phyloP scores from a whole-genome alignment of 2,888 invertebrate species.

The Dyspetes luteomarginatus region DNA sequence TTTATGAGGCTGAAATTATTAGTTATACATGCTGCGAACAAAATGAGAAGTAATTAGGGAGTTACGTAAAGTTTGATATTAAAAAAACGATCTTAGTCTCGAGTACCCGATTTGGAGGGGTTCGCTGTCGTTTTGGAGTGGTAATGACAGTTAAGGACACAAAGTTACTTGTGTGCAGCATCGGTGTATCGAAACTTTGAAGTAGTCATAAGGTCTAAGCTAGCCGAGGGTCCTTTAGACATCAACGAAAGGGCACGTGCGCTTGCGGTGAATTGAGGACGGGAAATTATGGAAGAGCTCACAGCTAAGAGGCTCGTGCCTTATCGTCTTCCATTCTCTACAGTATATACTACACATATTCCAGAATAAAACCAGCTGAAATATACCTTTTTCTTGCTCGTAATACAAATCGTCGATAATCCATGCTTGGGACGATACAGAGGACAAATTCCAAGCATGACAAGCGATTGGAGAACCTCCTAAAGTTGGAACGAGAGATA shows the following conservation, averaged over 20 bases:
- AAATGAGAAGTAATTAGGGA: neutral
- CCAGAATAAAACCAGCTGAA: slow-evolving; percentile 24
- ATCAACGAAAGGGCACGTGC: slow-evolving; percentile 10
- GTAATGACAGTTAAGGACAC: neutral
- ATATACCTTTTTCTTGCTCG: slow-evolving; percentile 21
- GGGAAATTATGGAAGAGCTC: slow-evolving; percentile 34
- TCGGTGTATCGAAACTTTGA: neutral
- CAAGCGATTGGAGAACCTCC: slow-evolving; percentile 11
- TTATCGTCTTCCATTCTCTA: slow-evolving; percentile 36
- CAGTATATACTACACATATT: slow-evolving; percentile 2
- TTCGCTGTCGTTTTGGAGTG: too few species aligned
- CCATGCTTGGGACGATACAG: neutral
- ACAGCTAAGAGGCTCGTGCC: slow-evolving; percentile 35
- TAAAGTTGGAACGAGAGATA: slow-evolving; percentile 44
- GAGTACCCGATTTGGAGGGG: too few species aligned
- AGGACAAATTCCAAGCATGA: slow-evolving; percentile 25
- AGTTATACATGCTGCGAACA: neutral
- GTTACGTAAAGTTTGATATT: neutral
- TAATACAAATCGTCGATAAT: slow-evolving; percentile 45
- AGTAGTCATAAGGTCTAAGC: neutral
- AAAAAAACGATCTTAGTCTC: too few species aligned
- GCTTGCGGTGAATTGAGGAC: neutral
- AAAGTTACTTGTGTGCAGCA: neutral
- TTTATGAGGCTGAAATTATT: neutral
- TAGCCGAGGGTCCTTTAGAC: neutral